Percentiles rank a stretch among this genome's conserved stretches.
Evolutionary conservation across 2,888 invertebrate species (phyloP).

Genomic region (Synergus gifuensis): DNA sequence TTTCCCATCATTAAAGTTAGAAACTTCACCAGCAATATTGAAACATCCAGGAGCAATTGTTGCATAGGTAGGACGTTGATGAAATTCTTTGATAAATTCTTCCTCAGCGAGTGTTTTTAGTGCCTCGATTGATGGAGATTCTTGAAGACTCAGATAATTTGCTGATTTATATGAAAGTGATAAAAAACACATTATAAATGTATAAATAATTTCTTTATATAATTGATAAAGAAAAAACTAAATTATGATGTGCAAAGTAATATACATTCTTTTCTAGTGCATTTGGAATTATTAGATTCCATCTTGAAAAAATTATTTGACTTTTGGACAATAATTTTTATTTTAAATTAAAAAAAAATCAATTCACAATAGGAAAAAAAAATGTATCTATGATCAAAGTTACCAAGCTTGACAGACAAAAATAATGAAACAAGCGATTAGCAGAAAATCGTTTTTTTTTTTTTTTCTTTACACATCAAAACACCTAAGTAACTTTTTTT

Average conservation of each 20-base stretch:
- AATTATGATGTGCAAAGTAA: neutral
- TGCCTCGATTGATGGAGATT: neutral
- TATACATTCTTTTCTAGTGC: neutral
- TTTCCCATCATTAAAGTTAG: conserved; percentile 1
- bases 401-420: neutral
- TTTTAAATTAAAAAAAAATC: neutral
- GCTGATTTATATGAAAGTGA: neutral
- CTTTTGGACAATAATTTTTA: neutral
- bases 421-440: neutral
- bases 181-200: neutral
- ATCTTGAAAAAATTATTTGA: neutral
- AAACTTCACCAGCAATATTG: neutral
- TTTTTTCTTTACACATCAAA: neutral
- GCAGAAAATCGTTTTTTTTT: neutral
- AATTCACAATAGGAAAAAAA: neutral
- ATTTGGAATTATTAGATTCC: neutral
- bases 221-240: neutral
- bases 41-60: neutral
- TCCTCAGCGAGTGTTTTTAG: neutral
- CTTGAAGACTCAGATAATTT: neutral
- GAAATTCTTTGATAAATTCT: conserved; percentile 2
- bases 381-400: neutral
- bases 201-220: neutral
- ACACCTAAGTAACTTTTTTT: no score
- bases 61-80: neutral